Conservation (phyloP, 1,140 invertebrate genomes). For the Bradysia coprophila region DNA sequence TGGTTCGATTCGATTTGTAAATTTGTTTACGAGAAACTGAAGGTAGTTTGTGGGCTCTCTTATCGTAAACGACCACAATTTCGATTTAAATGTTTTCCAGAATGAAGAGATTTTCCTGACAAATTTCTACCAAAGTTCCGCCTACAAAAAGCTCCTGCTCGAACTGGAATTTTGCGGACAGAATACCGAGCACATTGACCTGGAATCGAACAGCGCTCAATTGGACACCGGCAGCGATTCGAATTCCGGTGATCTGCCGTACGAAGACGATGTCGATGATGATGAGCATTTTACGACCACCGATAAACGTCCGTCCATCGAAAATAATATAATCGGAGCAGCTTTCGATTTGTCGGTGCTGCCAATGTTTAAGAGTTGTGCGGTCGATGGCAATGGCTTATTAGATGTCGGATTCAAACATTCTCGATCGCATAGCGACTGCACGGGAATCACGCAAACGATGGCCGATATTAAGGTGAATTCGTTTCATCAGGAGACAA, state of each 20-base stretch:
- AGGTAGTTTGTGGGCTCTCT: too few species aligned
- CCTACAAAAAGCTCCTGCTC: conserved; percentile 3
- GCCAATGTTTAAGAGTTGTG: background rate
- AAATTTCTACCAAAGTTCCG: conserved; percentile 4
- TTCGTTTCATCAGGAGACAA: background rate
- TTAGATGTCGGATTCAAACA: background rate
- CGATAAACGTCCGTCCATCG: too few species aligned
- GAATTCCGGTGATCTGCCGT: conserved; percentile 4
- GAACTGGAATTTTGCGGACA: conserved; percentile 2
- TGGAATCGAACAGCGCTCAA: background rate
- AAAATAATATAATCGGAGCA: background rate
- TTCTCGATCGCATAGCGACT: conserved; percentile 4
- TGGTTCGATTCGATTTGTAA: conserved; percentile 6
- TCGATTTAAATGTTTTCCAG: background rate
- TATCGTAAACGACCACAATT: background rate
- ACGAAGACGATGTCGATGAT: conserved; percentile 3
- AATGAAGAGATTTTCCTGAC: conserved; percentile 5
- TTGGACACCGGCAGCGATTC: conserved; percentile 2
- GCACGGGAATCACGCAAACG: conserved; percentile 1
- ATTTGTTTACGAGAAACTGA: conserved; percentile 5
- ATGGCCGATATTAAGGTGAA: conserved; percentile 1
- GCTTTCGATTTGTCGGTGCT: background rate
- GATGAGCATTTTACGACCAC: too few species aligned
- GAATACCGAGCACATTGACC: background rate
- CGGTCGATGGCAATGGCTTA: background rate